Conservation (phyloP, 1,140 invertebrate species). For the Hetaerina americana region DNA sequence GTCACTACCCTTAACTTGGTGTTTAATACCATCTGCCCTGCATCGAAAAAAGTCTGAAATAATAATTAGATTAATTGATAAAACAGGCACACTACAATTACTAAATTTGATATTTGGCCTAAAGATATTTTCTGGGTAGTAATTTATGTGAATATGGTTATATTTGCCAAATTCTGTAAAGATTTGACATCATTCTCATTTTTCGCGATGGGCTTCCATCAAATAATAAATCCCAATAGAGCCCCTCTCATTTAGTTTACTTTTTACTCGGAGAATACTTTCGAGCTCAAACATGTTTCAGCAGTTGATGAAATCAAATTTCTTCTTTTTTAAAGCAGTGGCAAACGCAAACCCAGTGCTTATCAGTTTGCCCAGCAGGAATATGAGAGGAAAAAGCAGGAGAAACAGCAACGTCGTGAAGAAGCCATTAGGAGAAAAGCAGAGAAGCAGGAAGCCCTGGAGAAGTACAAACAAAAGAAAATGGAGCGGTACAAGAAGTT, state of each 20-base stretch:
- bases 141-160: no score
- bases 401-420: slow-evolving; percentile 37
- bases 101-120: no score
- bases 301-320: slow-evolving; percentile 18
- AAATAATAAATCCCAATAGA: not conserved
- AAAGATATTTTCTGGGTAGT: no score
- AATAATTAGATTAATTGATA: no score
- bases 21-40: no score
- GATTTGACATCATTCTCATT: not conserved
- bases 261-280: not conserved
- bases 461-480: slow-evolving; percentile 50
- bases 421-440: slow-evolving; percentile 32
- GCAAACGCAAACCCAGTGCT: slow-evolving; percentile 27
- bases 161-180: not conserved
- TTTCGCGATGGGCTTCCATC: not conserved
- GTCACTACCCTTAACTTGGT: no score
- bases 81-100: no score
- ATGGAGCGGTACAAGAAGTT: slow-evolving; percentile 48
- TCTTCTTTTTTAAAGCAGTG: no score
- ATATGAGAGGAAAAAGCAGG: slow-evolving; percentile 37
- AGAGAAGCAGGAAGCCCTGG: slow-evolving; percentile 44
- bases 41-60: no score
- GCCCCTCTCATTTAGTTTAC: not conserved
- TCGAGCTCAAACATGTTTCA: not conserved
- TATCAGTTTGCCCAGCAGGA: slow-evolving; percentile 40